These are phyloP conservation scores for Neria commutata DNA, from an alignment of 2,888 invertebrate genomes.

Conservation along the genomic window DNA sequence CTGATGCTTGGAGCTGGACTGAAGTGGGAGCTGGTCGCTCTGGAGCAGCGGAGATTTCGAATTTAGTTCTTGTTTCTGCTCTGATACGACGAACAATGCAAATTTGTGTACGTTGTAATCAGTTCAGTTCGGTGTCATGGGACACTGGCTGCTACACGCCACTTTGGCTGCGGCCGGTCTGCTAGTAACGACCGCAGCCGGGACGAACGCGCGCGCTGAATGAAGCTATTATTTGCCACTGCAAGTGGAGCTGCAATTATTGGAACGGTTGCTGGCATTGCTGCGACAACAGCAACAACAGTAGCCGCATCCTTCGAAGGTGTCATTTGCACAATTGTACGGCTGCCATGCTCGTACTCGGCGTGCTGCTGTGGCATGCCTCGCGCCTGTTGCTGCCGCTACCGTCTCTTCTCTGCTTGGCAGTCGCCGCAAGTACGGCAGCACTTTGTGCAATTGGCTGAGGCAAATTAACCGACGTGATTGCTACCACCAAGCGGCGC, in stretches of 20 bases:
- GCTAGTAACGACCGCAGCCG: constrained; percentile 6
- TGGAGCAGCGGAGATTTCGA: too few relatives aligned
- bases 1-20: too few relatives aligned
- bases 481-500: constrained; percentile 20
- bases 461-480: constrained; percentile 47
- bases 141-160: constrained; percentile 13
- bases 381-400: background rate
- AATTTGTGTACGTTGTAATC: constrained; percentile 37
- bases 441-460: constrained; percentile 57
- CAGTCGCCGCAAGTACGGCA: constrained; percentile 40
- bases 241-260: too few relatives aligned
- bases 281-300: constrained; percentile 16
- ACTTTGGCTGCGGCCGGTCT: constrained; percentile 27
- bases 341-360: constrained; percentile 34
- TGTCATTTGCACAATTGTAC: constrained; percentile 36
- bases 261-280: too few relatives aligned
- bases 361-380: constrained; percentile 22
- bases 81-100: constrained; percentile 46
- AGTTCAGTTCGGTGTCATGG: background rate
- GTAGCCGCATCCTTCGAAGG: constrained; percentile 33
- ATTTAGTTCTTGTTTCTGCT: too few relatives aligned
- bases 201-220: constrained; percentile 29
- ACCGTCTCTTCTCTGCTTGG: too few relatives aligned
- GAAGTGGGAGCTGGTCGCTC: too few relatives aligned
- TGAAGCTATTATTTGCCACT: constrained; percentile 51